phyloP scores from a whole-genome alignment of 2,797 vertebrate genomes.

The Anisognathus igniventris region DNA sequence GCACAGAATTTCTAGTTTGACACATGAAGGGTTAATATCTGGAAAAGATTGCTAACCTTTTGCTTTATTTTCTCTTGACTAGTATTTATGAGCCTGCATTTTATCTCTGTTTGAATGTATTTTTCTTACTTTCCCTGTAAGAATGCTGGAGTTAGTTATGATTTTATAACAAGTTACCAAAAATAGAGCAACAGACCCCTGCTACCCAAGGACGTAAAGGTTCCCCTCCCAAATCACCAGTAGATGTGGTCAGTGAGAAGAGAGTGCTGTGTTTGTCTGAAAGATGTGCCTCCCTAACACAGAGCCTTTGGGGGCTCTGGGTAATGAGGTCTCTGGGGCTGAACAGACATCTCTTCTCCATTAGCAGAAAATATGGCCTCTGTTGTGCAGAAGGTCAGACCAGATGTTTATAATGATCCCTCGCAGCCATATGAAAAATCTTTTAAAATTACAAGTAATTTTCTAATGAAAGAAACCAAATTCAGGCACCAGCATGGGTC shows the following conservation, averaged over 20 bases:
- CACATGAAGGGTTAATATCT: background rate
- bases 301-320: conserved; percentile 15
- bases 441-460: conserved; percentile 1
- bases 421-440: conserved; percentile 35
- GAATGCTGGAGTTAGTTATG: background rate
- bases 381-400: conserved; percentile 40
- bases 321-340: conserved; percentile 61
- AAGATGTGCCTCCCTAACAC: background rate
- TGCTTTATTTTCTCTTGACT: background rate
- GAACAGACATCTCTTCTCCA: conserved; percentile 37
- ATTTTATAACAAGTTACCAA: background rate
- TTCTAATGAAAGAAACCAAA: conserved; percentile 18
- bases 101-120: background rate
- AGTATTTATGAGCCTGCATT: background rate
- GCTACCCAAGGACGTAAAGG: background rate
- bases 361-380: conserved; percentile 35
- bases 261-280: background rate
- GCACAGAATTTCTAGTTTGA: background rate
- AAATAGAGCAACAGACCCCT: background rate
- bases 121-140: background rate
- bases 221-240: background rate
- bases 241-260: background rate
- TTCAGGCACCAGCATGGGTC: background rate
- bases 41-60: background rate
- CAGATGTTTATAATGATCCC: conserved; percentile 48